A percentile compares a stretch with the other conserved stretches of the same genome.
phyloP scores from a whole-genome alignment of 2,113 vertebrate species.

The Euleptes europaea region DNA sequence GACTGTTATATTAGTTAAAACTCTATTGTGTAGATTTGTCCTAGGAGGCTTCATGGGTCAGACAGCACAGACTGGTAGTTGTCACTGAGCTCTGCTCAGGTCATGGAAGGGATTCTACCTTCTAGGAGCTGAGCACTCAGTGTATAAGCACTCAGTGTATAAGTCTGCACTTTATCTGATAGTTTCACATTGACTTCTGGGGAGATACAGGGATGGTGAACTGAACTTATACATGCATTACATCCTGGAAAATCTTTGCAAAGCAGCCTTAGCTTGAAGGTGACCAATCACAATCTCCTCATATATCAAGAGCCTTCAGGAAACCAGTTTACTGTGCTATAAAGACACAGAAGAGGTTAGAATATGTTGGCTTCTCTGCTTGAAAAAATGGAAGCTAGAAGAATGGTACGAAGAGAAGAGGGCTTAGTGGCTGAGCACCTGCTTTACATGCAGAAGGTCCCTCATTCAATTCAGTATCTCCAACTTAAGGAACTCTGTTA shows the following conservation, averaged over 20 bases:
- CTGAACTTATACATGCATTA: neutral
- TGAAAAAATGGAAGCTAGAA: neutral
- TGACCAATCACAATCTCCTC: no score
- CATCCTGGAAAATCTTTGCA: neutral
- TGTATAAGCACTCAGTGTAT: neutral
- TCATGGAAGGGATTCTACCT: neutral
- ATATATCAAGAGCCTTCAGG: neutral
- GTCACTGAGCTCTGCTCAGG: neutral
- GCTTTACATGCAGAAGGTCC: no score
- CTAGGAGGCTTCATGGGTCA: neutral
- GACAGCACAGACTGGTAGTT: neutral
- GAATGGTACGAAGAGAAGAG: neutral
- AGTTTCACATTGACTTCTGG: neutral
- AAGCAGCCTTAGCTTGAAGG: neutral
- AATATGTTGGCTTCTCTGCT: neutral
- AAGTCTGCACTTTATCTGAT: no score
- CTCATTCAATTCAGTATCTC: no score
- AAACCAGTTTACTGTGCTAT: neutral
- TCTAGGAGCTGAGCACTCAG: neutral
- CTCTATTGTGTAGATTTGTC: neutral
- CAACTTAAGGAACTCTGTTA: no score
- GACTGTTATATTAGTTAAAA: neutral
- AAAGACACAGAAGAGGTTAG: neutral
- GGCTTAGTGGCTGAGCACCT: no score
- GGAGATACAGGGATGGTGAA: neutral